A percentile compares a stretch with the other conserved stretches of the same genome.
Evolutionary conservation across 1,140 invertebrate genomes (phyloP).

Genomic region (Druon quercuslanigerum): DNA sequence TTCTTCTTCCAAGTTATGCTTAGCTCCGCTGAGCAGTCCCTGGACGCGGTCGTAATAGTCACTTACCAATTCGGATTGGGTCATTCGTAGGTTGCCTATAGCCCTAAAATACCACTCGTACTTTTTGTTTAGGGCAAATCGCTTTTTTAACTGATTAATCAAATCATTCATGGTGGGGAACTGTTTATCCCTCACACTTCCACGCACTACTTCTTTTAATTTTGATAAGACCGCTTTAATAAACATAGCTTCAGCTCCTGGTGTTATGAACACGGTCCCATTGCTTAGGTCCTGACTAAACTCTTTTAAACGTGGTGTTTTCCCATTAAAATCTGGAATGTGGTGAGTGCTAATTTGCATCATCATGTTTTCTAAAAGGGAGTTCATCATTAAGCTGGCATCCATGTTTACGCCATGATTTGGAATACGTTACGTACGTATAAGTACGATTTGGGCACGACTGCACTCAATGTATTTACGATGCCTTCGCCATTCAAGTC

Average conservation of each 20-base stretch:
- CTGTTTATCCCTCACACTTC: neutral
- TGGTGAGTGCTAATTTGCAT: neutral
- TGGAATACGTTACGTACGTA: no score
- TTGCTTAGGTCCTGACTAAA: neutral
- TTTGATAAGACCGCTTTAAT: neutral
- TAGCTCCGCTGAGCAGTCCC: no score
- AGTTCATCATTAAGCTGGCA: neutral
- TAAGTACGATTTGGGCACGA: no score
- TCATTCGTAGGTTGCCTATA: neutral
- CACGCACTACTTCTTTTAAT: neutral
- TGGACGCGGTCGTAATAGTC: no score
- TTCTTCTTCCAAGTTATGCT: no score
- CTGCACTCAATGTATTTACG: no score
- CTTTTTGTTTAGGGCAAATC: neutral
- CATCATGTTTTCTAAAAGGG: neutral
- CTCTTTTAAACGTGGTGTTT: neutral
- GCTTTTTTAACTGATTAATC: neutral
- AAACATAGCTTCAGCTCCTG: neutral
- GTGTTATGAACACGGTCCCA: neutral
- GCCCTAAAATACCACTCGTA: neutral
- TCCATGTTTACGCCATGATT: no score
- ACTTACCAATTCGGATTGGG: no score
- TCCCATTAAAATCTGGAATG: neutral
- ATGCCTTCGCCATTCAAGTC: no score
- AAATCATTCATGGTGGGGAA: neutral